A percentile compares a stretch with the other conserved stretches of the same genome.
Evolutionary conservation across 2,888 invertebrate species (phyloP).

Genomic region (Chymomyza amoena): DNA sequence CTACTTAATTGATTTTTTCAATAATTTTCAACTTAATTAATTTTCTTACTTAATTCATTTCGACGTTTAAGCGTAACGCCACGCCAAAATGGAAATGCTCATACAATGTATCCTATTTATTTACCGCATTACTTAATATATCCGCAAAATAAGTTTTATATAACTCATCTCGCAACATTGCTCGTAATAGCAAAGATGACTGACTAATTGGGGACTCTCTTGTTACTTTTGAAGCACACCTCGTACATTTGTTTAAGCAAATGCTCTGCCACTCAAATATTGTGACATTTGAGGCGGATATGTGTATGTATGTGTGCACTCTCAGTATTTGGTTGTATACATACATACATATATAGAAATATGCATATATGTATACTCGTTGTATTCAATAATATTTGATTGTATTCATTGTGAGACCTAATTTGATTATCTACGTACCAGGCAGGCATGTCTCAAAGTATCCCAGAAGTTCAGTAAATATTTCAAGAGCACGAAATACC

Average conservation of each 20-base stretch:
- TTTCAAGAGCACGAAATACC: neutral
- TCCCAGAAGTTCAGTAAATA: neutral
- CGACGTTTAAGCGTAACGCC: too few relatives aligned
- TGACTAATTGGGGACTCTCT: too few relatives aligned
- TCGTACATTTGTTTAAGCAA: neutral
- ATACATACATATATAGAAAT: neutral
- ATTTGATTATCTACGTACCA: neutral
- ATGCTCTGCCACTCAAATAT: neutral
- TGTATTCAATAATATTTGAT: neutral
- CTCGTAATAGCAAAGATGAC: too few relatives aligned
- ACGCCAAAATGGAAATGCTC: too few relatives aligned
- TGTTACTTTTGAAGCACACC: neutral
- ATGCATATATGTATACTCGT: too few relatives aligned
- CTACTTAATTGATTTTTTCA: too few relatives aligned
- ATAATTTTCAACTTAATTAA: too few relatives aligned
- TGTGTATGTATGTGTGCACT: neutral
- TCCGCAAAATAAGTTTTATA: too few relatives aligned
- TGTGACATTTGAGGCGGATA: neutral
- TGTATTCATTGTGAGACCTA: neutral
- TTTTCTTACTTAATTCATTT: too few relatives aligned
- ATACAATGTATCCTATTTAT: too few relatives aligned
- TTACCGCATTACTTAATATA: too few relatives aligned
- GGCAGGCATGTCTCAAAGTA: neutral
- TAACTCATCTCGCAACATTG: too few relatives aligned
- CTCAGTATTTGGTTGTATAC: neutral